Percentiles rank a stretch among this genome's conserved stretches.
These are phyloP conservation scores for Semnornis frantzii DNA, from an alignment of 2,113 vertebrate species.

Conservation along the genomic window DNA sequence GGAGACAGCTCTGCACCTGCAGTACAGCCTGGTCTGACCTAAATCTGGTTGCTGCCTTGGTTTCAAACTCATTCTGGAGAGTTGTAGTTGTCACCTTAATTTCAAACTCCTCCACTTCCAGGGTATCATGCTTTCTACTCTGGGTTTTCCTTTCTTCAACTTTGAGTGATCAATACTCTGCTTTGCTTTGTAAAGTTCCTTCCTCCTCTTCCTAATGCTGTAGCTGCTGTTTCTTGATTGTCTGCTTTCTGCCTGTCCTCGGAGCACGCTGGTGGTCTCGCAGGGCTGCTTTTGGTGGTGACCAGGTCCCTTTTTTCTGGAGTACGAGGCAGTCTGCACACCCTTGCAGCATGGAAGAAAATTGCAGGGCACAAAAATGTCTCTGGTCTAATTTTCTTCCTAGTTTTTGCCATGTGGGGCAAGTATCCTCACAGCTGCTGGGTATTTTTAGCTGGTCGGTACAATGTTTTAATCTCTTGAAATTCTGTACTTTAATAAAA, in stretches of 20 bases:
- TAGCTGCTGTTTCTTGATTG: rapidly evolving
- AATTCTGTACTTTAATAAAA: background rate
- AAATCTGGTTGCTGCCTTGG: background rate
- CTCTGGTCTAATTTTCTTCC: background rate
- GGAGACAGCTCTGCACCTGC: background rate
- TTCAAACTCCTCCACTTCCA: no score
- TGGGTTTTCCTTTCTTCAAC: background rate
- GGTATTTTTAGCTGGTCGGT: background rate
- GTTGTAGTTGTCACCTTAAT: no score
- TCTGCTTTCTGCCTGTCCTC: background rate
- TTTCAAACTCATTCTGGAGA: background rate
- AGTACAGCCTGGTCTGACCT: background rate
- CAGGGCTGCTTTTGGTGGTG: no score
- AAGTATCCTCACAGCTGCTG: background rate
- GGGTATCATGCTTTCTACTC: background rate
- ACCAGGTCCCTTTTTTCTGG: background rate
- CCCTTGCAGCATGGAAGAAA: rapidly evolving
- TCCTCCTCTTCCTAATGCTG: background rate
- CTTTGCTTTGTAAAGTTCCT: background rate
- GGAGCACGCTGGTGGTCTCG: rapidly evolving
- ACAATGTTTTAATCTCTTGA: rapidly evolving
- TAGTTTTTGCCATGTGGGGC: rapidly evolving
- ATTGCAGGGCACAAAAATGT: rapidly evolving
- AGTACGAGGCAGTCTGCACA: rapidly evolving
- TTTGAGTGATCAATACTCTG: background rate